Percentiles rank a stretch among this genome's conserved stretches.
Conservation (phyloP, 23 tunicate species). For the Phallusia fumigata region DNA sequence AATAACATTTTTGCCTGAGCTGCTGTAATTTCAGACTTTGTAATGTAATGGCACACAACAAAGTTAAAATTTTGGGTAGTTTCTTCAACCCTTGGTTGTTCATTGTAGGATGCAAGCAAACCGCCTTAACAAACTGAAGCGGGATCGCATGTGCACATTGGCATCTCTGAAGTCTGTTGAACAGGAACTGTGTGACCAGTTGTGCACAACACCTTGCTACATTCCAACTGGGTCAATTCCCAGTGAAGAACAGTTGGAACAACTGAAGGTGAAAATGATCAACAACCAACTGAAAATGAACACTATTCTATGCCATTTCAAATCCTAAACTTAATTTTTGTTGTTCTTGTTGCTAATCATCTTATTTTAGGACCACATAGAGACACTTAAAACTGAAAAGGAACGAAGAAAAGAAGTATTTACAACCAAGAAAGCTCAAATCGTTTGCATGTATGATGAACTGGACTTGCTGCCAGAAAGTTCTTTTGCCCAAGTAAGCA, state of each 20-base stretch:
- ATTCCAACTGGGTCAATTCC: slow-evolving; percentile 68
- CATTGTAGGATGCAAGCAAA: slow-evolving; percentile 37
- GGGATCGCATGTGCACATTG: slow-evolving; percentile 54
- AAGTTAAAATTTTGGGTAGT: no score
- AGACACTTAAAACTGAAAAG: slow-evolving; percentile 75
- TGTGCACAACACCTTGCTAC: slow-evolving; percentile 81
- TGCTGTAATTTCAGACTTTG: background rate
- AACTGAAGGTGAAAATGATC: slow-evolving; percentile 34
- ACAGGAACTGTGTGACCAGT: slow-evolving; percentile 79
- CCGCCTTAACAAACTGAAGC: slow-evolving; percentile 55
- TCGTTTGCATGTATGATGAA: slow-evolving; percentile 74
- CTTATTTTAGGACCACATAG: slow-evolving; percentile 71
- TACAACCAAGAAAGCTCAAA: slow-evolving; percentile 53
- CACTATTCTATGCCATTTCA: background rate
- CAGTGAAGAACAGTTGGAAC: slow-evolving; percentile 60
- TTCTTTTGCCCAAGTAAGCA: slow-evolving; percentile 74
- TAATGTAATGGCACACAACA: no score
- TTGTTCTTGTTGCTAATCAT: background rate
- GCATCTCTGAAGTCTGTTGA: slow-evolving; percentile 66
- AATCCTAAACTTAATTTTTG: background rate
- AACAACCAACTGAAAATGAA: background rate
- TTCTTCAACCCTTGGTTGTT: background rate
- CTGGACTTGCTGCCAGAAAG: slow-evolving; percentile 67
- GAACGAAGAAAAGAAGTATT: slow-evolving; percentile 45
- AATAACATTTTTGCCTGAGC: no score